Evolutionary conservation across 2,888 invertebrate genomes (phyloP).

Genomic region (Tenthredo notha): DNA sequence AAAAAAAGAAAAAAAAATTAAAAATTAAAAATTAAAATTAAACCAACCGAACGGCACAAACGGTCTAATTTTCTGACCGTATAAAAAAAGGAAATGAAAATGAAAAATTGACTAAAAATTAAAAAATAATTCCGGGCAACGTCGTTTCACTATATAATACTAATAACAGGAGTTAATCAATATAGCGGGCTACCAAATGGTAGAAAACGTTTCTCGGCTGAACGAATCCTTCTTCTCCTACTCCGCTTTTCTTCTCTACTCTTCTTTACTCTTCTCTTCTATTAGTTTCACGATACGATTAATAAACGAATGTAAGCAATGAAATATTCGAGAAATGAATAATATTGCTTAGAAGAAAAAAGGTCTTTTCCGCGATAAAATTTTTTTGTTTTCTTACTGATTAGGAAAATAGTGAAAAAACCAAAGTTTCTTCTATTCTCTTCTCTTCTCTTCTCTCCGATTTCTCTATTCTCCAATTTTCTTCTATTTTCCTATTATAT

Average conservation of each 20-base stretch:
- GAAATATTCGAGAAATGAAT: background rate
- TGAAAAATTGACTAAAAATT: background rate
- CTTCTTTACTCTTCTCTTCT: background rate
- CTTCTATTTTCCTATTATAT: background rate
- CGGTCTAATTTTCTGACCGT: no score
- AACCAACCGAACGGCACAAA: no score
- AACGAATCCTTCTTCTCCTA: background rate
- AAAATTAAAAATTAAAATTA: background rate
- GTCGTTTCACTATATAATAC: constrained; percentile 1
- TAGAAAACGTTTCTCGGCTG: background rate
- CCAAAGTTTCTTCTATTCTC: background rate
- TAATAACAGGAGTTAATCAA: constrained; percentile 17
- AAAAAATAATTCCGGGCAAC: constrained; percentile 9
- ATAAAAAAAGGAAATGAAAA: background rate
- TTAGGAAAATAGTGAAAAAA: background rate
- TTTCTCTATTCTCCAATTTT: background rate
- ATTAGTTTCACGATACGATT: background rate
- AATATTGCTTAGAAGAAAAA: background rate
- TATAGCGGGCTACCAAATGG: constrained; percentile 3
- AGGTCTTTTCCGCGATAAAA: background rate
- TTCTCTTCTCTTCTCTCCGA: background rate
- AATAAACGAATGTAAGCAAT: background rate
- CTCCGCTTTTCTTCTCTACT: background rate
- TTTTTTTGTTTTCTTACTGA: background rate
- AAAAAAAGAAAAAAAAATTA: no score